Base-by-base conservation (phyloP, 2,797 vertebrate species). In the Microhierax caerulescens region DNA sequence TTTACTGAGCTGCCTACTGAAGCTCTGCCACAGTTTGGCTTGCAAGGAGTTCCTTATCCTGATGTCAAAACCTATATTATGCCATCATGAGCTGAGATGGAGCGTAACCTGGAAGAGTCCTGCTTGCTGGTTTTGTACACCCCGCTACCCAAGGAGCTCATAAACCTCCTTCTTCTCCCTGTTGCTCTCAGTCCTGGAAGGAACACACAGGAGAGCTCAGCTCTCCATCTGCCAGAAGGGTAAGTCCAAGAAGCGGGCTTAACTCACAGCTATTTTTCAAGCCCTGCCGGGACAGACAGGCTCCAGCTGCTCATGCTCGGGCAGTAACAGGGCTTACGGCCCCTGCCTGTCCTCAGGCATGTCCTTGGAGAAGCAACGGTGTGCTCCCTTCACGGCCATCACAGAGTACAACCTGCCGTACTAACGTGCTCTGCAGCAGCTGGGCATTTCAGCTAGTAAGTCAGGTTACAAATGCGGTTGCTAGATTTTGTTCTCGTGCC, bases 271-370 rank as follows among this genome's bases (percentile, higher is more conserved):
- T 69, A 5, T 43, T 76, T 28, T n/a, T 47, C 78, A 76, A 53
- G 68, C 32, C 30, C 36, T 57, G 59, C 51, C 56, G 4, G 79
- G 9, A 43, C 2, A 7, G 30, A 7, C 0, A 0, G 68, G 45
- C 7, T 54, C 51, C 13, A 5, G 18, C 3, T 60, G 39, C 24
- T 72, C 1, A 0, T 64, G 45, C 30, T 64, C 4, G 16, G 60
- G 25, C 13, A 6, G 22, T 9, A 0, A 16, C 34, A 13, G 56
- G 45, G 15, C 28, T 88, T 17, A 51, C 39, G 60, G 36, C 6
- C 21, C 39, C 50, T 53, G 34, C 47, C 56, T 81, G 65, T 56
- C 36, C 36, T 36, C 57, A 32, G 12, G 43, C 43, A 9, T 25
- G 77, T 8, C 47, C 43, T 48, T 36, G n/a, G 57, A 91, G 65